Base-by-base conservation (phyloP, 2,888 invertebrate species). In the Saturnia pavonia region DNA sequence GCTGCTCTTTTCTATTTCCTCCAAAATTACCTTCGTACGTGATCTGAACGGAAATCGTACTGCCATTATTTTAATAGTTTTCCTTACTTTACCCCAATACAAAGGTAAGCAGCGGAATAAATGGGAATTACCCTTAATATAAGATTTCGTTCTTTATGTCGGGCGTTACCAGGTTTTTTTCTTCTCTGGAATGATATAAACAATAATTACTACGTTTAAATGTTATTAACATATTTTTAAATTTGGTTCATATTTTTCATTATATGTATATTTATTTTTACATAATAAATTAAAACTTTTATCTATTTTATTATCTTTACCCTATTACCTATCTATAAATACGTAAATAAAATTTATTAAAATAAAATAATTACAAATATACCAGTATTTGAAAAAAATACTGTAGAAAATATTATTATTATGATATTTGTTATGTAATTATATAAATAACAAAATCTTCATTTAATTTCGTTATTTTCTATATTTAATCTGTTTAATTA, bases 11-110 rank as follows among this genome's bases (percentile, higher is more conserved):
- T 65, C 72, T 75, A 75, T 79, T 81, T 79, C 87, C 86, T 88
- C 87, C 88, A 87, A 90, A 91, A 90, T 90, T 88, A 88, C 88
- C 84, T 80, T 76, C 74, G 78, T 77, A 91, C 91, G 91, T 91
- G 91, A 86, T 82, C 76, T 74, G 91, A 83, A 84, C 80, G 74
- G 82, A 78, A 84, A 89, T 82, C 82, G 80, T 75, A 75, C 78
- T 76, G 75, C 85, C 82, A 87, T 86, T 88, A 87, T 88, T 86
- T 85, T 88, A 87, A 88, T 87, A 83, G 85, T 82, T 84, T 82
- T 78, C 79, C 81, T 82, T 80, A 78, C 81, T 82, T 80, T 80
- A 79, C 80, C 81, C 81, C 81, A 81, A 83, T 82, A 71, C 63
- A 71, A 68, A 68, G 71, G 68, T 71, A 71, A 71, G 71, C 68